A percentile compares a stretch with the other conserved stretches of the same genome.
Evolutionary conservation across 2,888 invertebrate genomes (phyloP).

Genomic region (Hyposoter dolosus): DNA sequence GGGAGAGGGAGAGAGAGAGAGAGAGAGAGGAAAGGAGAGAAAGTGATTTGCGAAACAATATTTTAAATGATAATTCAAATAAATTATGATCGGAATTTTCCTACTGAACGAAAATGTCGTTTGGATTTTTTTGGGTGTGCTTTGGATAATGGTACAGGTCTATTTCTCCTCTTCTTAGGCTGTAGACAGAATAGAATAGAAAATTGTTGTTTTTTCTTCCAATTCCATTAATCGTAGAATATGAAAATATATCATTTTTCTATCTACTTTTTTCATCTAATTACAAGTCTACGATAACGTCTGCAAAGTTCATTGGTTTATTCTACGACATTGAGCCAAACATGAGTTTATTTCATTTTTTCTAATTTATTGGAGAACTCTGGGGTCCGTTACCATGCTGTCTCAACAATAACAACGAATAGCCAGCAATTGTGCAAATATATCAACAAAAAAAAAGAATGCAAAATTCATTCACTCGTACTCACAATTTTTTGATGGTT

Average conservation of each 20-base stretch:
- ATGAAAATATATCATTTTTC: conserved; percentile 16
- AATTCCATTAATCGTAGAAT: conserved; percentile 39
- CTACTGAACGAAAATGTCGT: conserved; percentile 77
- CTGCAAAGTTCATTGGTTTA: conserved; percentile 60
- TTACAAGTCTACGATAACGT: conserved; percentile 67
- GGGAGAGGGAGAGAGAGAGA: conserved; percentile 27
- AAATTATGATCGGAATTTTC: conserved; percentile 67
- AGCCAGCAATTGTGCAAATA: conserved; percentile 47
- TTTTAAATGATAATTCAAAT: conserved; percentile 70
- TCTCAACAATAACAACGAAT: conserved; percentile 34
- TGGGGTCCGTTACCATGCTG: conserved; percentile 67
- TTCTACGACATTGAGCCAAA: conserved; percentile 65
- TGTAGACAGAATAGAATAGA: conserved; percentile 86
- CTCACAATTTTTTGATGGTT: conserved; percentile 43
- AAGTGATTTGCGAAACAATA: conserved; percentile 51
- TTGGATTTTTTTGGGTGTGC: conserved; percentile 77
- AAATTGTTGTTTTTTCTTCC: conserved; percentile 70
- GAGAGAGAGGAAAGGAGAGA: conserved; percentile 19
- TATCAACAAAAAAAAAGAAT: background rate
- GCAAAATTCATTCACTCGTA: conserved; percentile 39
- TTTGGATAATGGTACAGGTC: conserved; percentile 84
- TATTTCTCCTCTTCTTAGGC: conserved; percentile 87
- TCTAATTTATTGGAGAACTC: conserved; percentile 36
- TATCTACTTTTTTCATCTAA: conserved; percentile 26
- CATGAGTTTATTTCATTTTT: conserved; percentile 1